A percentile compares a stretch with the other conserved stretches of the same genome.
Conservation (phyloP, 2,113 vertebrate species). For the Opisthocomus hoazin region DNA sequence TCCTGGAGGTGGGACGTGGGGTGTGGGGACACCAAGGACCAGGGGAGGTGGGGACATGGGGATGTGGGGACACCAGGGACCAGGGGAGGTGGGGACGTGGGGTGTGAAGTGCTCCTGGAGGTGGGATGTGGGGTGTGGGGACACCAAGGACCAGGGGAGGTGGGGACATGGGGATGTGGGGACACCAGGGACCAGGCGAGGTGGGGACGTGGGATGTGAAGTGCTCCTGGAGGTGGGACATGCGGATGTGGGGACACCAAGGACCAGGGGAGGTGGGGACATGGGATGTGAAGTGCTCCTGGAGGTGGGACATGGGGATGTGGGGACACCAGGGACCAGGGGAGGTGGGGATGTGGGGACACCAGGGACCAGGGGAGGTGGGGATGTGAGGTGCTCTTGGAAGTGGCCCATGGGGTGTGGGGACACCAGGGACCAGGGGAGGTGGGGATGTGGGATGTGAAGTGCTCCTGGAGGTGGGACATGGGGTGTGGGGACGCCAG, state of each 20-base stretch:
- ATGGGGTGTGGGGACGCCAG: not conserved
- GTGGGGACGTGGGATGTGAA: not conserved
- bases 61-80: not conserved
- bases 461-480: too few species aligned
- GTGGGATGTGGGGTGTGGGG: not conserved
- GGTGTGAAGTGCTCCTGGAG: slow-evolving; percentile 82
- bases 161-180: not conserved
- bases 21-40: not conserved
- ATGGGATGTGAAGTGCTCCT: too few species aligned
- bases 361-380: not conserved
- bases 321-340: not conserved
- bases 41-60: not conserved
- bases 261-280: not conserved
- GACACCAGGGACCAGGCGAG: not conserved
- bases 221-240: too few species aligned
- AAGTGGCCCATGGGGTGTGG: too few species aligned
- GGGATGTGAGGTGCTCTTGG: not conserved
- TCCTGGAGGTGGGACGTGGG: not conserved
- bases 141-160: not conserved
- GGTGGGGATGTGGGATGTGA: too few species aligned
- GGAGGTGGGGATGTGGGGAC: not conserved
- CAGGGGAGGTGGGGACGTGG: not conserved
- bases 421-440: not conserved
- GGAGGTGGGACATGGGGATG: not conserved
- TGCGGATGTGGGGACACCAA: not conserved